A percentile compares a stretch with the other conserved stretches of the same genome.
Evolutionary conservation across 2,113 vertebrate genomes (phyloP).

Genomic region (Larimichthys polyactis): DNA sequence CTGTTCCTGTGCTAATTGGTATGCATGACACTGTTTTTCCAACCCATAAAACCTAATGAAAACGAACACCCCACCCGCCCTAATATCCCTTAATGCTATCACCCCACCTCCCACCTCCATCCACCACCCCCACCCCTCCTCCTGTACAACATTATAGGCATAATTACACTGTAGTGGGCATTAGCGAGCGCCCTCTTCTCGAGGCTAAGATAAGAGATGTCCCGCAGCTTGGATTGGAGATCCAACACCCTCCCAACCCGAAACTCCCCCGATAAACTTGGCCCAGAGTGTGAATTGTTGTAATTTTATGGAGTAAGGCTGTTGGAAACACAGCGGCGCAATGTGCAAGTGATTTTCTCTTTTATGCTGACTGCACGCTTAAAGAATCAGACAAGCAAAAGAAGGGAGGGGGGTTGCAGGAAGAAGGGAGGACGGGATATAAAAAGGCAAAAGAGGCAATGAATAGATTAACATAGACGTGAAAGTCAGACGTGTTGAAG

Average conservation of each 20-base stretch:
- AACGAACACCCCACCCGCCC: slow-evolving; percentile 75
- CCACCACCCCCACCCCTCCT: slow-evolving; percentile 3
- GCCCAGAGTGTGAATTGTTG: slow-evolving; percentile 22
- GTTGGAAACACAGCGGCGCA: slow-evolving; percentile 34
- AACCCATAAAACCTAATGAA: slow-evolving; percentile 83
- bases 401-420: background rate
- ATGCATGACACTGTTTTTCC: slow-evolving; percentile 80
- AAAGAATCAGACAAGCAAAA: slow-evolving; percentile 34
- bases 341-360: slow-evolving; percentile 53
- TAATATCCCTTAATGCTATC: slow-evolving; percentile 76
- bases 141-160: slow-evolving; percentile 59
- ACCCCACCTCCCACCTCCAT: slow-evolving; percentile 22
- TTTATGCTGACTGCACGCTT: slow-evolving; percentile 29
- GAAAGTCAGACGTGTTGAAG: background rate
- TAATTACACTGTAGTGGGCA: slow-evolving; percentile 60
- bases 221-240: slow-evolving; percentile 45
- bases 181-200: slow-evolving; percentile 15
- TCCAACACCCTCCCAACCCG: background rate
- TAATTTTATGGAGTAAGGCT: slow-evolving; percentile 37
- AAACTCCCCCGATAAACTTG: background rate
- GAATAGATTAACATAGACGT: slow-evolving; percentile 5
- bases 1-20: slow-evolving; percentile 81
- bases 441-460: slow-evolving; percentile 1
- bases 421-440: background rate
- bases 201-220: slow-evolving; percentile 24